Evolutionary conservation across 1,140 invertebrate species (phyloP), one percentile per base, ranked within the genome.

Genomic region (Tenebrio molitor): DNA sequence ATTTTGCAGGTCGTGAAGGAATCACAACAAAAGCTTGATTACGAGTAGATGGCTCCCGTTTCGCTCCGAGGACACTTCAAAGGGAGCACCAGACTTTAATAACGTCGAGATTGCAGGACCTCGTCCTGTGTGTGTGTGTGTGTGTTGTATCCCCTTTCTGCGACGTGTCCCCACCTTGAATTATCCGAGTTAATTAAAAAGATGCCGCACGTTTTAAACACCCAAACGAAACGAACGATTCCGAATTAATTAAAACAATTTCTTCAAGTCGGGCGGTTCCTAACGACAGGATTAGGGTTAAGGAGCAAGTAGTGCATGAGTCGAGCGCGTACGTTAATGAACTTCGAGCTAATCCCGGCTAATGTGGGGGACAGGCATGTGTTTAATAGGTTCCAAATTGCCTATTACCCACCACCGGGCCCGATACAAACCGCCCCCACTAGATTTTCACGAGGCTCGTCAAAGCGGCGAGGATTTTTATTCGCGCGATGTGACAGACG

Each of bases 11-110:
- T 58, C 23, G 50, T 29, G 50, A 29, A 58, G 29, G 50, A 58
- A 58, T 58, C 50, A 58, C 50, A 33, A 58, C 50, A 58, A 58
- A 58, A 58, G 50, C 50, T 29, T 58, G 50, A 58, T 58, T 58
- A n/a, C n/a, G n/a, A n/a, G n/a, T n/a, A 58, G 50, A 58, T 29
- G 23, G n/a, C 50, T 21, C 21, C 50, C 15, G 12, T 58, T 58
- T 58, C 23, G 23, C 23, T 29, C 23, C 21, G n/a, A 29, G 50
- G 50, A 58, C 7, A 29, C 50, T 58, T 58, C 50, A 58, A 58
- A 58, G 50, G 16, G 14, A 19, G 4, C 16, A 41, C 5, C 16
- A 19, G 19, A 19, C 50, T 29, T 58, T 53, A 53, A 53, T 53
- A 53, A 53, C 46, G 42, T 46, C 16, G 46, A 53, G 46, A 53